Percentiles rank a stretch among this genome's conserved stretches.
These are phyloP conservation scores for Fratercula arctica DNA, from an alignment of 2,797 vertebrate species.

Conservation along the genomic window DNA sequence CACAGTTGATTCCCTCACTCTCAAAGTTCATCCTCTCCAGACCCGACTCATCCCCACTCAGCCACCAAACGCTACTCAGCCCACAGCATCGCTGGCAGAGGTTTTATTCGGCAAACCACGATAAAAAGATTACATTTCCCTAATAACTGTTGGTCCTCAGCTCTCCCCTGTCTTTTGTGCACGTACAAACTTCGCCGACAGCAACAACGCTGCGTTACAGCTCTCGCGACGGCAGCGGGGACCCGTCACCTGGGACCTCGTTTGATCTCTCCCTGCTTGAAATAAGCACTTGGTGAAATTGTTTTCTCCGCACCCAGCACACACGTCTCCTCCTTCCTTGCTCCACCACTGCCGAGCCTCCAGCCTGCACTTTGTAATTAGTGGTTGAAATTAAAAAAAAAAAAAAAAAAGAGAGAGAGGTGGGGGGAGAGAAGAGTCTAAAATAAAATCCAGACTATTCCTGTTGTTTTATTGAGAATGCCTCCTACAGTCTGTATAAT, in stretches of 20 bases:
- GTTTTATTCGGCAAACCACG: not conserved
- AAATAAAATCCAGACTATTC: constrained; percentile 40
- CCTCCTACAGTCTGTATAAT: not conserved
- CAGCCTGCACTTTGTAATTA: constrained; percentile 45
- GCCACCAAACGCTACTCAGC: not conserved
- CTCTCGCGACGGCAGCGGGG: not conserved
- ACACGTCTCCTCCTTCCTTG: constrained; percentile 25
- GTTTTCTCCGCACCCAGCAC: not conserved
- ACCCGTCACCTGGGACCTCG: not conserved
- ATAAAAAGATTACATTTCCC: not conserved
- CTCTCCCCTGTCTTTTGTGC: not conserved
- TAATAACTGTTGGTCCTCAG: not conserved
- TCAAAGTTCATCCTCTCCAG: not conserved
- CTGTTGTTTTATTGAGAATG: constrained; percentile 3
- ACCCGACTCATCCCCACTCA: not conserved
- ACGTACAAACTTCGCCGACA: accelerated
- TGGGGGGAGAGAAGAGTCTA: not conserved
- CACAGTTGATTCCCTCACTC: not conserved
- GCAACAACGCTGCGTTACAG: not conserved
- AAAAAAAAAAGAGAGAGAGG: not conserved
- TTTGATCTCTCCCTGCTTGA: constrained; percentile 28
- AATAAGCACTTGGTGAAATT: constrained; percentile 3
- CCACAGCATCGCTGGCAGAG: not conserved
- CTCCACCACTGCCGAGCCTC: not conserved
- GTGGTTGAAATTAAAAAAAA: not conserved